Evolutionary conservation across 30 jellyfish, hydroid and myxozoan species (phyloP), one percentile per base, ranked within the genome.

Genomic region (Hydractinia symbiolongicarpus): DNA sequence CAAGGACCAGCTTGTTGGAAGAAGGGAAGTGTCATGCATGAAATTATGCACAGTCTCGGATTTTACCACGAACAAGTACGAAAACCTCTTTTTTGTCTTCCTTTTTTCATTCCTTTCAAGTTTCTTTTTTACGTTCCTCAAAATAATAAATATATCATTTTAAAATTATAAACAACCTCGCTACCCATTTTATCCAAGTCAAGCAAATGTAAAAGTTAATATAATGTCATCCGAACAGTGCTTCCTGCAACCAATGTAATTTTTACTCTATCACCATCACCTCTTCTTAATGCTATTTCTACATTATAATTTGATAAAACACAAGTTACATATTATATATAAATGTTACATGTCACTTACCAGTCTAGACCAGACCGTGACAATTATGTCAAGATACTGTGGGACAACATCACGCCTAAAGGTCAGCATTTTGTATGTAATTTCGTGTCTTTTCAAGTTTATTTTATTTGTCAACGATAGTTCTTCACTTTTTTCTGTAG

Each of bases 1-100:
- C 81, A 72, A 53, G 81, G 81, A 15, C 81, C 81, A 30, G 81
- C 72, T 7, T 72, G 81, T 58, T 72, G 81, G 81, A n/a, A 49
- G 51, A 72, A 72, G 51, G 81, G 81, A 44, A 30, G 61, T 7
- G 53, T 72, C 60, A 72, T 72, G 0, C 81, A 72, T 72, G 81
- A 72, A 17, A 72, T 72, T 72, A 72, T 72, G 81, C 81, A 72
- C 60, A 72, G 51, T 52, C 81, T 72, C 4, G 81, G 81, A 17
- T 72, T 72, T 72, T 72, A 72, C 2, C 81, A 72, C 51, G 81
- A 72, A 17, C 81, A 72, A 52, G 81, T 72, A 13, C 9, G 74
- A 6, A 64, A 13, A 64, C 19, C 40, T 64, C 4, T 64, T n/a
- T 30, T 30, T 30, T 30, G 44, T 30, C 1, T 30, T 2, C 44